These are phyloP conservation scores for Himantopus leucocephalus DNA, from an alignment of 2,113 vertebrate genomes.

Conservation along the genomic window DNA sequence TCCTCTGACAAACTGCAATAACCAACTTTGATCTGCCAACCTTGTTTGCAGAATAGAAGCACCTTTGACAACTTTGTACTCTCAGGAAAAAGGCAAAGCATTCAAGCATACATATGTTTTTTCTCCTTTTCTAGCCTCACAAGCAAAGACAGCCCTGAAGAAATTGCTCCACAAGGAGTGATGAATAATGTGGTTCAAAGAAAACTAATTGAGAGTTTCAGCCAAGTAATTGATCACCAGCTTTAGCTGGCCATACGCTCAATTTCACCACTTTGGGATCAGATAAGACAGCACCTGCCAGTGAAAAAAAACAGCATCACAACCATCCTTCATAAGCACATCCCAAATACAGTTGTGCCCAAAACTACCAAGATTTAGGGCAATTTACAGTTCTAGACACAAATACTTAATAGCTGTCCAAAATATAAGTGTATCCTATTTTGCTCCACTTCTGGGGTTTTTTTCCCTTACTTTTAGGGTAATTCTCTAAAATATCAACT, in stretches of 20 bases:
- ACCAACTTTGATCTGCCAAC: not conserved
- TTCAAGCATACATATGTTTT: fast-evolving
- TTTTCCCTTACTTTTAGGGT: not conserved
- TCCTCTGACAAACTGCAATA: not conserved
- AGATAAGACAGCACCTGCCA: not conserved
- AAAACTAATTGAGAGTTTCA: not conserved
- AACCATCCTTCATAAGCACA: not conserved
- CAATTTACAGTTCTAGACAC: not conserved
- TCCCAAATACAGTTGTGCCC: not conserved
- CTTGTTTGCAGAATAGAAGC: not conserved
- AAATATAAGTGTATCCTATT: not conserved
- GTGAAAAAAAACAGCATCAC: not conserved
- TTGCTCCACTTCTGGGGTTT: not conserved
- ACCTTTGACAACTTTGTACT: not conserved
- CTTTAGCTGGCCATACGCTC: not conserved
- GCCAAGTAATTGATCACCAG: not conserved
- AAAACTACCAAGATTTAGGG: not conserved
- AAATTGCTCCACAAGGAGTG: not conserved
- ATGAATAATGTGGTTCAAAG: not conserved
- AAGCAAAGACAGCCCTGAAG: not conserved
- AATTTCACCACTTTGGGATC: not conserved
- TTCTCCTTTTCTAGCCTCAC: not conserved
- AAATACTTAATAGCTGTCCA: too few relatives aligned
- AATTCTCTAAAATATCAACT: not conserved
- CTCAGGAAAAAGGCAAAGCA: not conserved